These are phyloP conservation scores for Apis florea DNA, from an alignment of 1,140 invertebrate genomes.

Conservation along the genomic window DNA sequence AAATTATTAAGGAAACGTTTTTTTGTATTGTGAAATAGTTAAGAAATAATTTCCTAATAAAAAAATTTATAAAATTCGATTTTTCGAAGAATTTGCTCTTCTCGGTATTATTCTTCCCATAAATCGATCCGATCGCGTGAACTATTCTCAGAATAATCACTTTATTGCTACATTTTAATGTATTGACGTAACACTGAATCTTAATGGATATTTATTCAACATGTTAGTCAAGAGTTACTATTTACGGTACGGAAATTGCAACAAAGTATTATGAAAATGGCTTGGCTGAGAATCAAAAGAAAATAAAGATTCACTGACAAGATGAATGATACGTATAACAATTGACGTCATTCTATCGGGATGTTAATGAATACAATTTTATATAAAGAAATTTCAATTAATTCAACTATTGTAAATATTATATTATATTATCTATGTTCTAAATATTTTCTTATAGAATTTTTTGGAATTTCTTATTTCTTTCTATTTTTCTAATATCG, in stretches of 20 bases:
- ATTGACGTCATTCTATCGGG: slow-evolving; percentile 43
- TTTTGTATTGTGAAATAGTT: too few relatives aligned
- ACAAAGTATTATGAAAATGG: slow-evolving; percentile 22
- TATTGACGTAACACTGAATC: neutral
- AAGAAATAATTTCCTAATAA: too few relatives aligned
- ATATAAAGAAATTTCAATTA: slow-evolving; percentile 46
- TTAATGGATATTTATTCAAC: slow-evolving; percentile 4
- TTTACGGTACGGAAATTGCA: slow-evolving; percentile 2
- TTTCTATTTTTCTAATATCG: too few relatives aligned
- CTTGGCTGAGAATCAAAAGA: slow-evolving; percentile 29
- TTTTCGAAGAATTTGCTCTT: too few relatives aligned
- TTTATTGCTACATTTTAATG: neutral
- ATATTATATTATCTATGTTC: too few relatives aligned
- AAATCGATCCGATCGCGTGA: neutral
- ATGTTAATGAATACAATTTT: slow-evolving; percentile 43
- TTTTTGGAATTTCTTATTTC: too few relatives aligned
- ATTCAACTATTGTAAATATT: slow-evolving; percentile 20
- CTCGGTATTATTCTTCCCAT: neutral
- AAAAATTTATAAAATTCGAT: too few relatives aligned
- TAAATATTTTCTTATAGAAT: too few relatives aligned
- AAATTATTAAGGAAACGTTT: too few relatives aligned
- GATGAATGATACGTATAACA: slow-evolving; percentile 53
- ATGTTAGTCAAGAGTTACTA: neutral
- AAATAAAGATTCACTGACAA: slow-evolving; percentile 56
- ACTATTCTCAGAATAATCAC: neutral